Evolutionary conservation across 2,888 invertebrate species (phyloP).

Genomic region (Actias luna): DNA sequence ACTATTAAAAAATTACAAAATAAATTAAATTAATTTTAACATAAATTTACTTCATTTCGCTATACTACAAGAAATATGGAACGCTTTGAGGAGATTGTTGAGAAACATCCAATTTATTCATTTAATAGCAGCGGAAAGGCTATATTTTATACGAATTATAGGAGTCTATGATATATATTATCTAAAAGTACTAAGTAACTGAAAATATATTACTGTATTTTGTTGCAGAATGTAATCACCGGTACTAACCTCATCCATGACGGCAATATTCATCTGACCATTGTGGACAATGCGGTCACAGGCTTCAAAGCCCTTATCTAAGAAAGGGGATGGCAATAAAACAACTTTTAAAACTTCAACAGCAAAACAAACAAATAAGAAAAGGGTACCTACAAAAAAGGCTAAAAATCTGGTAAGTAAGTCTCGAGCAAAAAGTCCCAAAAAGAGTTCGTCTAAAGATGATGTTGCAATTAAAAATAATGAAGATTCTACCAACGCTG

Average conservation of each 20-base stretch:
- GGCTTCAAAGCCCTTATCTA: constrained; percentile 70
- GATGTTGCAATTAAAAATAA: constrained; percentile 49
- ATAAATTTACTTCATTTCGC: too few species aligned
- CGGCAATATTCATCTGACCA: constrained; percentile 57
- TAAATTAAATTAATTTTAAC: too few species aligned
- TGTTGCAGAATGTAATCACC: constrained; percentile 74
- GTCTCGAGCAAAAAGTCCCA: constrained; percentile 52
- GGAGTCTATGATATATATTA: neutral
- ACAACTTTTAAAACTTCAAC: constrained; percentile 56
- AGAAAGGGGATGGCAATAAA: constrained; percentile 70
- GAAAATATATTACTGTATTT: constrained; percentile 31
- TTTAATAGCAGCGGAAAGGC: neutral
- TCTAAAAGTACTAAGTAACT: neutral
- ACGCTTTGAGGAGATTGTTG: too few species aligned
- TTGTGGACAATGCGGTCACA: constrained; percentile 77
- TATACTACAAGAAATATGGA: too few species aligned
- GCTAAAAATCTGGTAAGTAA: constrained; percentile 58
- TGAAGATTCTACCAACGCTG: constrained; percentile 41
- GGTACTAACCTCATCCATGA: constrained; percentile 62
- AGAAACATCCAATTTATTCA: too few species aligned
- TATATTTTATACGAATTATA: neutral
- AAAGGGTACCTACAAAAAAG: constrained; percentile 57
- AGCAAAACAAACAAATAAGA: constrained; percentile 59
- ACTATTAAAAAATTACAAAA: neutral
- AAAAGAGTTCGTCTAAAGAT: constrained; percentile 55